phyloP scores from a whole-genome alignment of 2,797 vertebrate species.

The Siniperca undulata region DNA sequence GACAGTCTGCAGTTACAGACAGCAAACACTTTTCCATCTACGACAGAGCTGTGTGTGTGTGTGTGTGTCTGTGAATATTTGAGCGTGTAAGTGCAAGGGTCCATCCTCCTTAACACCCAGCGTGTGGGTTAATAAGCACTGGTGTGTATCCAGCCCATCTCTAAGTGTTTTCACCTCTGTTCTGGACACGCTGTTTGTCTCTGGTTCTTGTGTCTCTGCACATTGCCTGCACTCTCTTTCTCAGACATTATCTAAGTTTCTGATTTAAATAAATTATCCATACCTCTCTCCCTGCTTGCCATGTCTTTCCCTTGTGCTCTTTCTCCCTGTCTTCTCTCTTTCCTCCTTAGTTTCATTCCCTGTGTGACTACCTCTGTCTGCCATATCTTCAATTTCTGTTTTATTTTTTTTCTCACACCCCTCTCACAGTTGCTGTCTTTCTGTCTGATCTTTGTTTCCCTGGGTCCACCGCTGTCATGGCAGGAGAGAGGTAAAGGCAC shows the following conservation, averaged over 20 bases:
- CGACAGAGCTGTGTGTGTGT: constrained; percentile 7
- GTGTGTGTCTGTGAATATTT: constrained; percentile 14
- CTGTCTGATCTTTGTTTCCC: constrained; percentile 62
- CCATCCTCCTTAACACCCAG: constrained; percentile 12
- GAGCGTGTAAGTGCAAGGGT: background rate
- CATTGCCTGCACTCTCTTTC: background rate
- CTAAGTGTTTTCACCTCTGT: constrained; percentile 45
- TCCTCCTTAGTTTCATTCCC: constrained; percentile 17
- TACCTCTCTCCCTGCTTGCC: background rate
- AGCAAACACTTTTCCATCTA: constrained; percentile 22
- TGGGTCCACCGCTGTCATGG: constrained; percentile 55
- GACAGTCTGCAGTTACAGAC: constrained; percentile 37
- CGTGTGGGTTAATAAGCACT: constrained; percentile 33
- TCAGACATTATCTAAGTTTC: constrained; percentile 30
- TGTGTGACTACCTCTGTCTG: constrained; percentile 25
- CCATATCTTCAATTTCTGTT: constrained; percentile 31
- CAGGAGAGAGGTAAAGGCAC: constrained; percentile 82
- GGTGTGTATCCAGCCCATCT: constrained; percentile 5
- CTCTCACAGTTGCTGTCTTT: constrained; percentile 70
- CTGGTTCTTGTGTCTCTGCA: constrained; percentile 1
- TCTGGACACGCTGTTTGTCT: constrained; percentile 22
- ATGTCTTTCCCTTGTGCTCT: too few relatives aligned
- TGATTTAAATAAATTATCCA: constrained; percentile 62
- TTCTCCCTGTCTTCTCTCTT: constrained; percentile 4
- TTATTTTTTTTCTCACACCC: background rate